Conservation (phyloP, 2,888 invertebrate genomes). For the Octodonta nipae region DNA sequence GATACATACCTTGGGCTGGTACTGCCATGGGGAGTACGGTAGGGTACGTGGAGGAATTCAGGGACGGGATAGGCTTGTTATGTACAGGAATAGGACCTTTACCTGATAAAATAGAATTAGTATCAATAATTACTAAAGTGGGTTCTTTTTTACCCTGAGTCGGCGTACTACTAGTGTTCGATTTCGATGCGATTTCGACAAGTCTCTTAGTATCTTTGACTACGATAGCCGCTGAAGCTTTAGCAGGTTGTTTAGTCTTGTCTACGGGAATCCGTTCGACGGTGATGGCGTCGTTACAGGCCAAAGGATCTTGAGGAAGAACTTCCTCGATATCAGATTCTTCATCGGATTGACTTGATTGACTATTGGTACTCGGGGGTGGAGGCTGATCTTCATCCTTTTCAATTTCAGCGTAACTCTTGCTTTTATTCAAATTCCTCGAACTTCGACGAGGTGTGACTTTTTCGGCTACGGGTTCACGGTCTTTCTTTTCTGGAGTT, state of each 20-base stretch:
- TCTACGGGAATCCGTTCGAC: conserved; percentile 13
- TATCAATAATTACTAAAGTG: conserved; percentile 66
- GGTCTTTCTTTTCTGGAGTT: conserved; percentile 33
- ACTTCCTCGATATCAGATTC: conserved; percentile 55
- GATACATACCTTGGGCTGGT: conserved; percentile 52
- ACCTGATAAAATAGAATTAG: conserved; percentile 55
- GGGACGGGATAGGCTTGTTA: conserved; percentile 19
- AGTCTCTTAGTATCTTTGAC: conserved; percentile 59
- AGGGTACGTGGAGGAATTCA: neutral
- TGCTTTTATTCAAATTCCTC: conserved; percentile 45
- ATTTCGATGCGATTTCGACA: conserved; percentile 55
- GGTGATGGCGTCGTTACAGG: conserved; percentile 19
- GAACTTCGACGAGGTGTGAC: conserved; percentile 36
- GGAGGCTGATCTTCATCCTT: conserved; percentile 5
- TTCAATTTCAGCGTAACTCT: conserved; percentile 30
- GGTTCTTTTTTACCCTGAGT: conserved; percentile 49
- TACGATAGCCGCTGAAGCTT: conserved; percentile 36
- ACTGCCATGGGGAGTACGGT: conserved; percentile 39
- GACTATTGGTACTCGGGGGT: conserved; percentile 17
- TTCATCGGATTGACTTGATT: conserved; percentile 14
- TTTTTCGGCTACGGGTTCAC: conserved; percentile 12
- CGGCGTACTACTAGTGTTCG: conserved; percentile 26
- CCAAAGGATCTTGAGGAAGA: conserved; percentile 44
- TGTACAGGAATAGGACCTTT: conserved; percentile 43
- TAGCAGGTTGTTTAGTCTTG: conserved; percentile 9